Conservation (phyloP, 2,888 invertebrate species). For the Sesia apiformis region DNA sequence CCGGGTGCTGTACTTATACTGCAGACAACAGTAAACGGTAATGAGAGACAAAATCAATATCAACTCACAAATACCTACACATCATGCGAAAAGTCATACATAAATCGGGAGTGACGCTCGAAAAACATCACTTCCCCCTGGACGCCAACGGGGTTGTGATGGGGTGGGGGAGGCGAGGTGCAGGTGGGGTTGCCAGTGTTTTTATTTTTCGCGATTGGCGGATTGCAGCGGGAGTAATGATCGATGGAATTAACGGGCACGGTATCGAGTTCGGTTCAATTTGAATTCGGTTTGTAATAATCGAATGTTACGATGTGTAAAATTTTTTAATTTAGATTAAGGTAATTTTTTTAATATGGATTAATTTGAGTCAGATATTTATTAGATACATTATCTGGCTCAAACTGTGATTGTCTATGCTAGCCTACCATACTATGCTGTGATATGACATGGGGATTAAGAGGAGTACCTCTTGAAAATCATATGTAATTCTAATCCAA, state of each 20-base stretch:
- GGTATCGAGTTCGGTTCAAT: constrained; percentile 5
- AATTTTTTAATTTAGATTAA: too few species aligned
- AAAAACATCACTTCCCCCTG: constrained; percentile 59
- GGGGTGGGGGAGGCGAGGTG: constrained; percentile 23
- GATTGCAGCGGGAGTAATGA: constrained; percentile 71
- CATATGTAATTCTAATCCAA: too few species aligned
- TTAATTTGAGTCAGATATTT: too few species aligned
- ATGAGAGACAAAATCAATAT: background rate
- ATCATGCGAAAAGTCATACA: constrained; percentile 23
- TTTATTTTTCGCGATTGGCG: constrained; percentile 72
- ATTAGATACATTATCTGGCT: too few species aligned
- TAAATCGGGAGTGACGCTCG: constrained; percentile 28
- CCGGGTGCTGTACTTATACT: background rate
- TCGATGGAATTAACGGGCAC: constrained; percentile 70
- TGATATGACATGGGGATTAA: too few species aligned
- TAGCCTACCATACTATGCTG: too few species aligned
- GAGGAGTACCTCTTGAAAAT: too few species aligned
- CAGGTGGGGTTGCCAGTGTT: constrained; percentile 60
- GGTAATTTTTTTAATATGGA: too few species aligned
- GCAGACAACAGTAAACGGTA: too few species aligned
- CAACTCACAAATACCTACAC: constrained; percentile 2
- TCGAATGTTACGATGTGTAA: too few species aligned
- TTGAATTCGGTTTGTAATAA: too few species aligned
- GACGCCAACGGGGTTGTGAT: constrained; percentile 26
- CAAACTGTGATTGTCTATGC: too few species aligned